Percentiles rank a stretch among this genome's conserved stretches.
Conservation (phyloP, 2,888 invertebrate species). For the Aleiodes alternator region DNA sequence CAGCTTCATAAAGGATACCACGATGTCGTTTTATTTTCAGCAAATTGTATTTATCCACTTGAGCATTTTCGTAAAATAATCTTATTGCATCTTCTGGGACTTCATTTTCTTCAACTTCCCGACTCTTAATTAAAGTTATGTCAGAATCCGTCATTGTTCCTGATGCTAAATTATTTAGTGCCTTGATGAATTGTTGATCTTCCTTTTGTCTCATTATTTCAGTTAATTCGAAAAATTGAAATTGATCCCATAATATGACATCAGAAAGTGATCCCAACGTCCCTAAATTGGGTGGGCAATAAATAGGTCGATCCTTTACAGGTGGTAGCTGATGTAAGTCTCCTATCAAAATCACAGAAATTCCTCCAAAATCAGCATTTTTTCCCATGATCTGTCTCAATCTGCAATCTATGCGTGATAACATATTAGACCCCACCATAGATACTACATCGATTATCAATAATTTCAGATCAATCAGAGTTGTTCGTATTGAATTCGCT, state of each 20-base stretch:
- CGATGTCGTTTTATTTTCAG: neutral
- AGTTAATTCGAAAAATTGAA: too few species aligned
- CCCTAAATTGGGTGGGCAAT: slow-evolving; percentile 18
- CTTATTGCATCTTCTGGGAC: slow-evolving; percentile 40
- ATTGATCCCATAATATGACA: too few species aligned
- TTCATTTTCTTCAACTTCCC: slow-evolving; percentile 40
- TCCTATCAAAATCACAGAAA: slow-evolving; percentile 66
- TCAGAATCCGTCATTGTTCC: slow-evolving; percentile 57
- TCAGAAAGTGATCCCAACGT: too few species aligned
- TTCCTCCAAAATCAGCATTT: slow-evolving; percentile 63
- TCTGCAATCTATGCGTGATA: slow-evolving; percentile 61
- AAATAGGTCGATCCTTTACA: slow-evolving; percentile 60
- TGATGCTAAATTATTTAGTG: slow-evolving; percentile 59
- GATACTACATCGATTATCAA: slow-evolving; percentile 64
- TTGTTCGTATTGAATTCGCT: too few species aligned
- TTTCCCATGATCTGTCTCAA: slow-evolving; percentile 63
- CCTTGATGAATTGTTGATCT: slow-evolving; percentile 57
- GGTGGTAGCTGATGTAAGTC: slow-evolving; percentile 67
- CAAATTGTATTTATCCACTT: neutral
- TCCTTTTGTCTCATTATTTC: slow-evolving; percentile 57
- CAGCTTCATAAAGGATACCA: neutral
- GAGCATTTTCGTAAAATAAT: neutral
- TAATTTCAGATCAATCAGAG: neutral
- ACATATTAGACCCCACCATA: slow-evolving; percentile 61
- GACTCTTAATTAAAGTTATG: slow-evolving; percentile 52